Base-by-base conservation (phyloP, 2,113 vertebrate species). In the Poeciliopsis turrubarensis region DNA sequence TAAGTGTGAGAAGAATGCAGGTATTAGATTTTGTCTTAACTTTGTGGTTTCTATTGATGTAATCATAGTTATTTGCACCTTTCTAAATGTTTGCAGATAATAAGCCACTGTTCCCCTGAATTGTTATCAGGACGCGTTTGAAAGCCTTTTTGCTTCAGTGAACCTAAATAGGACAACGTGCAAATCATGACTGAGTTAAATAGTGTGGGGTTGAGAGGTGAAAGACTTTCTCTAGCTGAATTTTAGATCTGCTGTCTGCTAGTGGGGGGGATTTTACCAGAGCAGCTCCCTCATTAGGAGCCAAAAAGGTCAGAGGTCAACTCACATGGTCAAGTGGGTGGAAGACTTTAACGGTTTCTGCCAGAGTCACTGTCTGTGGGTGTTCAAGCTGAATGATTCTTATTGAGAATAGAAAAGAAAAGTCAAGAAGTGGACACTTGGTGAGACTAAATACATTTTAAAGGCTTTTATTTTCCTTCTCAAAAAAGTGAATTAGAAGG, bases 241-340 rank as follows among this genome's bases (percentile, higher is more conserved):
- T 65, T 73, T 67, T 5, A 78, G 73, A 73, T 69, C 73, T 72
- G 71, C 72, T 81, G 65, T 84, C 64, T 70, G 30, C n/a, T 15
- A 34, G 32, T 34, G 15, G 32, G 62, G 37, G 29, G 47, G 57
- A 31, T 17, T 57, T 77, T 63, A 71, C 60, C 66, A 54, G 78
- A 76, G 68, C 60, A 37, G 26, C 32, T 79, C 44, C 57, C 72
- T 83, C 73, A 81, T 84, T 86, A 89, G 65, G 65, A 77, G 65
- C 54, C 54, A 32, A n/a, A 32, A 15, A 60, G 84, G 19, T 89
- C 81, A 79, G 44, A 82, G 87, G 82, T 89, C 86, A 89, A 82
- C 80, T 67, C 73, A 84, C 87, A 83, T 75, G 86, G 89, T 89
- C 89, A 90, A 89, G 81, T 83, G 78, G 72, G 54, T n/a, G 71